Base-by-base conservation (phyloP, 2,797 vertebrate species). In the Remorina albescens region DNA sequence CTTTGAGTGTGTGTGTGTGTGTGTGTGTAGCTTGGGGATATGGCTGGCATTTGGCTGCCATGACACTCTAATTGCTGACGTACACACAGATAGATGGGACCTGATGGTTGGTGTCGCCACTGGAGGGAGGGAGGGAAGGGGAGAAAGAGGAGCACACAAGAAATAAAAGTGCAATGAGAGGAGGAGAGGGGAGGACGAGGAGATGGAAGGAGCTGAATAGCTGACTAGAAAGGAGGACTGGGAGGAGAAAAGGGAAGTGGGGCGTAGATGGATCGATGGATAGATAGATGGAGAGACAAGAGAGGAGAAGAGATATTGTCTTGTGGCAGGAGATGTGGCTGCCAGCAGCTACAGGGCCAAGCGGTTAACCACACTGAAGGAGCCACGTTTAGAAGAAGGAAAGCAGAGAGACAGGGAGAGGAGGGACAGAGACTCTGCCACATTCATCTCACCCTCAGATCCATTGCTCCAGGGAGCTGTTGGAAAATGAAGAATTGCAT, bases 1-100 rank as follows among this genome's bases (percentile, higher is more conserved):
- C 88, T 84, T 82, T 89, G 83, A 86, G 86, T 75, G 76, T 82
- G 71, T 83, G 60, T 66, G 70, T 60, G 56, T 78, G 83, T 86
- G 71, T 88, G 80, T 87, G 86, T 86, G 85, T 92, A 84, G 97
- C 98, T 99, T 92, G 96, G 25, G 98, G 98, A 98, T 96, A 98
- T 96, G 95, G 96, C 95, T 99, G 97, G 97, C 98, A 99, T 99
- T 99, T 99, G 95, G 87, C 96, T 97, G 96, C 96, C 96, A 89
- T 62, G 95, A 94, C 92, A 95, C 97, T 96, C 97, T 99, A 99
- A 99, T 99, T 99, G 97, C 97, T 96, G 96, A 98, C 96, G 96
- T 97, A 96, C 95, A 96, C 96, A 96, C 95, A 98, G 97, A 99
- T 97, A 97, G 96, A 99, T 99, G 96, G 97, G 95, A 96, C 96